Percentiles rank a stretch among this genome's conserved stretches.
Conservation (phyloP, 2,888 invertebrate genomes). For the Ichneumon xanthorius region DNA sequence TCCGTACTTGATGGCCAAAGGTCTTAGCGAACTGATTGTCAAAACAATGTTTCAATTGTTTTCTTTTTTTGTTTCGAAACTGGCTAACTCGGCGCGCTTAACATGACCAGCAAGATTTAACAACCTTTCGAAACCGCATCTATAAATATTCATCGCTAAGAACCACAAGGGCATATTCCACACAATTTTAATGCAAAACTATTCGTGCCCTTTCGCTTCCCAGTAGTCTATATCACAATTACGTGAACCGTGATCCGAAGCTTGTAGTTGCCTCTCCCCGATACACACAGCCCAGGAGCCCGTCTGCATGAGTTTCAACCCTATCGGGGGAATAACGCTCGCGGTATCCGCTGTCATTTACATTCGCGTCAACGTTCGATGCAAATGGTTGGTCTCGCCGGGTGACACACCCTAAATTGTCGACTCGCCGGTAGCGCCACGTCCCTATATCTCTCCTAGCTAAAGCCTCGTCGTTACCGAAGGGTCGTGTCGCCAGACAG, state of each 20-base stretch:
- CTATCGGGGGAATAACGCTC: constrained; percentile 8
- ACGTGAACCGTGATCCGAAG: constrained; percentile 19
- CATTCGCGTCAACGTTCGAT: constrained; percentile 61
- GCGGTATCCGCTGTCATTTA: constrained; percentile 63
- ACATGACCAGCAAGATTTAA: neutral
- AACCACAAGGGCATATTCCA: no score
- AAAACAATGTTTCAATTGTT: no score
- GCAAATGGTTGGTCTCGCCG: constrained; percentile 57
- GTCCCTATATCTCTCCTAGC: constrained; percentile 28
- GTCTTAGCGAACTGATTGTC: no score
- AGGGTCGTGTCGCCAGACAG: constrained; percentile 14
- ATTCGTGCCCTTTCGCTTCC: no score
- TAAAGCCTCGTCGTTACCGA: neutral
- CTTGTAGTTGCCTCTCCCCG: constrained; percentile 13
- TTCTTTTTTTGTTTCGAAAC: no score
- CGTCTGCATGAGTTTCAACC: constrained; percentile 1
- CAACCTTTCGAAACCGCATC: neutral
- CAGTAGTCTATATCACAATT: neutral
- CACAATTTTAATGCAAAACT: no score
- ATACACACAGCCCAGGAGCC: neutral
- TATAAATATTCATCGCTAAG: no score
- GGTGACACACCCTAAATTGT: constrained; percentile 35
- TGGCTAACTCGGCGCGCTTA: no score
- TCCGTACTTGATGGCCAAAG: no score
- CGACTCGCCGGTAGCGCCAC: neutral